Percentiles rank a stretch among this genome's conserved stretches.
Conservation (phyloP, 2,888 invertebrate species). For the Creontiades dilutus region DNA sequence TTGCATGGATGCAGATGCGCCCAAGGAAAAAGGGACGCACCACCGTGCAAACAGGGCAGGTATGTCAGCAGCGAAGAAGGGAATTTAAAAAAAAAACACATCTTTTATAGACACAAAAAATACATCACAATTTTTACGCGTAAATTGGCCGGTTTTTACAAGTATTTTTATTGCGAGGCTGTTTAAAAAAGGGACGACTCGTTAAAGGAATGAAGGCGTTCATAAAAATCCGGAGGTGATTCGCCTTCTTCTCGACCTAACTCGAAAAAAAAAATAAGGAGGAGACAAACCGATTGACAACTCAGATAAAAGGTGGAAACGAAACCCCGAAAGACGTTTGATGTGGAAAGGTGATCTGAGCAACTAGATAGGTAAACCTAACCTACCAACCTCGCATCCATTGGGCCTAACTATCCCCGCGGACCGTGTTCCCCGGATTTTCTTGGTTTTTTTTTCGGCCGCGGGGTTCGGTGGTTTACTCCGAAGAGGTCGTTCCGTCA, state of each 20-base stretch:
- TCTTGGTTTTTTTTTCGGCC: not conserved
- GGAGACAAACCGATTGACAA: slow-evolving; percentile 56
- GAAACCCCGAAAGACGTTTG: slow-evolving; percentile 25
- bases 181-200: slow-evolving; percentile 1
- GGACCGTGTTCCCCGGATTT: not conserved
- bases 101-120: not conserved
- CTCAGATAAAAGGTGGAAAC: slow-evolving; percentile 3
- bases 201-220: slow-evolving; percentile 54
- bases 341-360: slow-evolving; percentile 47
- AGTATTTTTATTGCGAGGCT: slow-evolving; percentile 26
- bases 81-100: no score
- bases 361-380: slow-evolving; percentile 29
- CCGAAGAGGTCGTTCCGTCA: slow-evolving; percentile 44
- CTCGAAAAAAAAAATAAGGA: slow-evolving; percentile 14
- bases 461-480: slow-evolving; percentile 57
- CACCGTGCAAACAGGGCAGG: no score
- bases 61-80: no score
- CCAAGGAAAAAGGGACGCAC: no score
- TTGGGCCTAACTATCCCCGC: not conserved
- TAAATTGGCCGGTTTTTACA: slow-evolving; percentile 36
- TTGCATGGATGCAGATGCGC: no score
- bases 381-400: not conserved
- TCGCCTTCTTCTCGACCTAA: not conserved
- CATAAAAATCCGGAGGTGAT: slow-evolving; percentile 56
- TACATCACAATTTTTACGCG: not conserved